These are phyloP conservation scores for Nomia melanderi DNA, from an alignment of 1,140 invertebrate genomes.

Conservation along the genomic window DNA sequence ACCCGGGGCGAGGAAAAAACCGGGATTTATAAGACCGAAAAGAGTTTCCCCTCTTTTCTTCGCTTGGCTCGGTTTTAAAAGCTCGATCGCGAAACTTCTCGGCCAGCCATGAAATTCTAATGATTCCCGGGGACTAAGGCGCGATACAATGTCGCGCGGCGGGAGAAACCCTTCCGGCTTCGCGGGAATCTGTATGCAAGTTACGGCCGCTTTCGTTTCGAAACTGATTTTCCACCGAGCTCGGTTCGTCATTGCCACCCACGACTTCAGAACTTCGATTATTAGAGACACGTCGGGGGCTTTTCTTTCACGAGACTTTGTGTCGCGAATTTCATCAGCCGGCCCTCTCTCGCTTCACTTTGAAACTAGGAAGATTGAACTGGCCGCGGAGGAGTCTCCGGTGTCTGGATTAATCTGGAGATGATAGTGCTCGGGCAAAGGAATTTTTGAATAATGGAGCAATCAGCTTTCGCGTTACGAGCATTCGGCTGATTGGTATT, in stretches of 20 bases:
- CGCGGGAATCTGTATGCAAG: no score
- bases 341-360: not conserved
- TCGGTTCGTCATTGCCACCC: not conserved
- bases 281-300: not conserved
- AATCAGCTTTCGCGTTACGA: no score
- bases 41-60: not conserved
- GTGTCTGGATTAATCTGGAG: no score
- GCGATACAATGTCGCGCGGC: not conserved
- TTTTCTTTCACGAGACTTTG: not conserved
- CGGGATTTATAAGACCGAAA: not conserved
- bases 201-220: no score
- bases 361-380: not conserved
- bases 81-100: not conserved
- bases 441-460: no score
- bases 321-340: not conserved
- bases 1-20: not conserved
- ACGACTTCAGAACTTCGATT: constrained; percentile 18
- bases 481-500: no score
- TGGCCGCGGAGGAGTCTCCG: no score
- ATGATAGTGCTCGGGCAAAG: no score
- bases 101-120: not conserved
- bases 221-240: no score
- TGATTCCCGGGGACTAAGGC: not conserved
- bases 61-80: not conserved
- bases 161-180: no score